Base-by-base conservation (phyloP, 2,113 vertebrate species). In the Nycticebus coucang region DNA sequence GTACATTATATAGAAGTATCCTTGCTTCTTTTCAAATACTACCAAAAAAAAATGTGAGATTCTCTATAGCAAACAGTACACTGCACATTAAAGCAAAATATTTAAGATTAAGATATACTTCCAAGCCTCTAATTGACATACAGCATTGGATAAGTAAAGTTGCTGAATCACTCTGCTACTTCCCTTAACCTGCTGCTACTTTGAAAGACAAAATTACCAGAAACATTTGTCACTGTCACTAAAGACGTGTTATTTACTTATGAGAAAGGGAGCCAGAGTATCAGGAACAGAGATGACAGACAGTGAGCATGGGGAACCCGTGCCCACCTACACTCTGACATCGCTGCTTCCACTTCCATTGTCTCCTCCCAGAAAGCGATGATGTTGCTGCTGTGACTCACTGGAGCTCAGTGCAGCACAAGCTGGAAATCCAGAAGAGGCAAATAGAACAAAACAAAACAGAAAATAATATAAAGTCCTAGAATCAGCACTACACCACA, bases 11-110 rank as follows among this genome's bases (percentile, higher is more conserved):
- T 41, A 6, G n/a, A 82, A 24, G 4, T 35, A 37, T 59, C 50
- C 50, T 80, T 71, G 21, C 74, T 93, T 79, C 88, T 69, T 64
- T 77, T 95, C 64, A 91, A 75, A 82, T 93, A 45, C 82, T 33
- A 89, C 33, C 72, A 62, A 81, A 77, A 24, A 50, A 33, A 92
- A 94, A 80, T 62, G 79, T 22, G 24, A 87, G 35, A 83, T 50
- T 50, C n/a, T 66, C 60, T 69, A 9, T 15, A 30, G 33, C 45
- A 86, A 97, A 92, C 10, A 53, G 9, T 21, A 7, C 6, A 59
- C n/a, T 69, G 87, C 14, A 3, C 91, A 91, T 88, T 68, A 26
- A 24, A 74, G 24, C 30, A 87, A 85, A 87, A 55, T 12, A 75
- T 79, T 62, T 80, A 86, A 78, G 30, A 62, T 87, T 53, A 37